A percentile compares a stretch with the other conserved stretches of the same genome.
Conservation (phyloP, 2,113 vertebrate genomes). For the Mohoua ochrocephala region DNA sequence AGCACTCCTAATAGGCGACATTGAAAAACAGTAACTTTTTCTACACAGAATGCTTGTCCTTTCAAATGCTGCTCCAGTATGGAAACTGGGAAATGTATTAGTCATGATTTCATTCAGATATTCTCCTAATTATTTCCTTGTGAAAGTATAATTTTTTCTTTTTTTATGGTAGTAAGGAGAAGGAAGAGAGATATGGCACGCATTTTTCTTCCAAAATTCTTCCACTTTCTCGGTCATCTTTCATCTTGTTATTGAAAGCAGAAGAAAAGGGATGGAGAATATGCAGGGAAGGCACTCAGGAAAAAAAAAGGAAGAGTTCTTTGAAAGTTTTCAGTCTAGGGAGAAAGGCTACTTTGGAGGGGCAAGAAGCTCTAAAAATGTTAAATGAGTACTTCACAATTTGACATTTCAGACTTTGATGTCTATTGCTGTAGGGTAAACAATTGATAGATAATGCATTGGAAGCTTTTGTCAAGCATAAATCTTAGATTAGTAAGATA, state of each 20-base stretch:
- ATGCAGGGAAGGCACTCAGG: background rate
- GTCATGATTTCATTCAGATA: background rate
- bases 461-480: background rate
- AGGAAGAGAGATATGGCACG: background rate
- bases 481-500: background rate
- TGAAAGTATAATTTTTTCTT: background rate
- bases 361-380: background rate
- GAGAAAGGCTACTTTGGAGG: background rate
- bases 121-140: background rate
- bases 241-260: background rate
- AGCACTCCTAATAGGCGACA: background rate
- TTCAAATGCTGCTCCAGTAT: background rate
- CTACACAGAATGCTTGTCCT: background rate
- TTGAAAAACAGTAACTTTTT: background rate
- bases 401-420: slow-evolving; percentile 38
- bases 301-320: background rate
- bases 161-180: background rate
- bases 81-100: background rate
- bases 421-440: slow-evolving; percentile 29
- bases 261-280: background rate
- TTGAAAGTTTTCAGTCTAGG: background rate
- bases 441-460: background rate
- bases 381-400: background rate
- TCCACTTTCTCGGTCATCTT: background rate
- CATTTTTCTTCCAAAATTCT: background rate